Evolutionary conservation across 2,888 invertebrate genomes (phyloP), one percentile per base, ranked within the genome.

Genomic region (Venusia cambrica): DNA sequence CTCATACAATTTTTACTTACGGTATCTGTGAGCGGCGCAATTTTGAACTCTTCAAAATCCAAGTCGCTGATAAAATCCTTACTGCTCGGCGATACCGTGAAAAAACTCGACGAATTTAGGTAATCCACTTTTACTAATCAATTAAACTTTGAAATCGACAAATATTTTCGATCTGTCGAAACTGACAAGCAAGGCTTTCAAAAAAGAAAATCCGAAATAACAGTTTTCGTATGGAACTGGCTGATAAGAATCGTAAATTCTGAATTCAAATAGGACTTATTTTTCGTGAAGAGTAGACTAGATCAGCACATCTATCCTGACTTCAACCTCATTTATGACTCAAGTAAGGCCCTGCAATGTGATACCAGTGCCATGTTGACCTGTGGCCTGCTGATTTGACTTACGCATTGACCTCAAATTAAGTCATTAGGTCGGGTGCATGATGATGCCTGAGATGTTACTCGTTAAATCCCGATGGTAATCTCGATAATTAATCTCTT

Each of bases 21-120:
- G 57, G 53, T 62, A 30, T 85, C 84, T 29, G 75, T 83, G 54
- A 85, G 40, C 1, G 84, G 85, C 55, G 84, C 75, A 73, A 83
- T 83, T 61, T 74, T 84, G 79, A 52, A 64, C 54, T 73, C 61
- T 65, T 77, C 73, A 14, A 61, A 57, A 47, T 78, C 80, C 51
- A 69, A 59, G 40, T 79, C 75, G 51, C 71, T 61, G 46, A 78
- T 54, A 48, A 75, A 79, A 39, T 80, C 72, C 45, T 58, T 62
- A 5, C 60, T 61, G 46, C 57, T 57, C 14, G 74, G 72, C 46
- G 73, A 62, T 55, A 76, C 69, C 18, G 71, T 73, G 49, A 76
- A 59, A 45, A 75, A 61, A 45, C 64, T 66, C 10, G 51, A 34
- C 4, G 57, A 69, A 38, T 63, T 65, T 35, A 68, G 34, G 54